These are phyloP conservation scores for Agraylea sexmaculata DNA, from an alignment of 1,140 invertebrate genomes.

Conservation along the genomic window DNA sequence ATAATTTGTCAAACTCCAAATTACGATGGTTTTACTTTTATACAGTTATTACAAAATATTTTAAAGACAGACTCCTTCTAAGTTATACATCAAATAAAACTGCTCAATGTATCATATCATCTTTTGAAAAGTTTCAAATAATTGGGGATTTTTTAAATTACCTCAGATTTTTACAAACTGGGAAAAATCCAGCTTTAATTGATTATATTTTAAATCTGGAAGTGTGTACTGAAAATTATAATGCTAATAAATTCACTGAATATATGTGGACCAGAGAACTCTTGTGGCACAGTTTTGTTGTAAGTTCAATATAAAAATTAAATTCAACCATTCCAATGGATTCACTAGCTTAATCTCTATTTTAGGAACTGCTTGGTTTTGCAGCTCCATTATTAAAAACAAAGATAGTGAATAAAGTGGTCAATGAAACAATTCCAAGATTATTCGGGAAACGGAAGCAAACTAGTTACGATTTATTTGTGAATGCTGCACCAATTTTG, in stretches of 20 bases:
- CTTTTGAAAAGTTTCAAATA: constrained; percentile 40
- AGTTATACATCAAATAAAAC: constrained; percentile 38
- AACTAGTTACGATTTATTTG: constrained; percentile 9
- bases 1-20: constrained; percentile 36
- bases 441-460: constrained; percentile 8
- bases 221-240: constrained; percentile 37
- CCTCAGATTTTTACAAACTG: constrained; percentile 47
- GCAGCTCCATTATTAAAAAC: constrained; percentile 15
- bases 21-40: constrained; percentile 43
- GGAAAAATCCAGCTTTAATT: constrained; percentile 45
- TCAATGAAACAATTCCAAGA: constrained; percentile 16
- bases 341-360: neutral
- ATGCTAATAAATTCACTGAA: constrained; percentile 40
- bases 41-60: constrained; percentile 39
- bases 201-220: constrained; percentile 43
- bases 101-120: constrained; percentile 37
- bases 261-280: constrained; percentile 52
- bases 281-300: constrained; percentile 56
- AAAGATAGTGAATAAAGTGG: constrained; percentile 10
- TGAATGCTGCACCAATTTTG: constrained; percentile 18
- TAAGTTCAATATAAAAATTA: constrained; percentile 27
- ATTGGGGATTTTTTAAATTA: constrained; percentile 48
- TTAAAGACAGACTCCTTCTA: constrained; percentile 40
- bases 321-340: neutral
- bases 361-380: constrained; percentile 19